A percentile compares a stretch with the other conserved stretches of the same genome.
These are phyloP conservation scores for Mechanitis mazaeus DNA, from an alignment of 2,888 invertebrate genomes.

Conservation along the genomic window DNA sequence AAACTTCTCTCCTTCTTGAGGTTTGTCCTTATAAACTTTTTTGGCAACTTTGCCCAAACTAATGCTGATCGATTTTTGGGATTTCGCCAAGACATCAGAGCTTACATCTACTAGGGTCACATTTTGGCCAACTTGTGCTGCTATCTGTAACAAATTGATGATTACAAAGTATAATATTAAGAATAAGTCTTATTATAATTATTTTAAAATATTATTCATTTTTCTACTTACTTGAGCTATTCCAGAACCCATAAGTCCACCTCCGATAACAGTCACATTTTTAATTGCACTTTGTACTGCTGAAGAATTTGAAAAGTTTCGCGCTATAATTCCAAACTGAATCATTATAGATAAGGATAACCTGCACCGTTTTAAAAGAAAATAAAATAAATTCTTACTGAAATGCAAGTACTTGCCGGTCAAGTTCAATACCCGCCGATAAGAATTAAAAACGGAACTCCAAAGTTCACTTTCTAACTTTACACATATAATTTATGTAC, in stretches of 20 bases:
- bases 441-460: too few relatives aligned
- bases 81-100: background rate
- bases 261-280: constrained; percentile 90
- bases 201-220: background rate
- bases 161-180: background rate
- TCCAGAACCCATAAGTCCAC: constrained; percentile 92
- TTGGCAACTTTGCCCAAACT: constrained; percentile 87
- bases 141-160: constrained; percentile 74
- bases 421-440: too few relatives aligned
- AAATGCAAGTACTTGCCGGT: too few relatives aligned
- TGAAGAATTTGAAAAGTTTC: constrained; percentile 60
- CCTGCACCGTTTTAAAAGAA: background rate
- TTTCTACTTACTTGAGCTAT: constrained; percentile 85
- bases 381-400: too few relatives aligned
- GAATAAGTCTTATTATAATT: background rate
- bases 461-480: too few relatives aligned
- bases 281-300: constrained; percentile 78
- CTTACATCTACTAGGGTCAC: constrained; percentile 88
- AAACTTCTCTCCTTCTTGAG: constrained; percentile 80
- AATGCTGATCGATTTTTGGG: constrained; percentile 79
- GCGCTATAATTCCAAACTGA: constrained; percentile 52
- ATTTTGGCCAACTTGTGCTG: constrained; percentile 88
- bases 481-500: too few relatives aligned
- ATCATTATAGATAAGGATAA: constrained; percentile 47
- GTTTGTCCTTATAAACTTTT: constrained; percentile 83